Evolutionary conservation across 2,888 invertebrate genomes (phyloP), one percentile per base, ranked within the genome.

Genomic region (Trissolcus brochymenae): DNA sequence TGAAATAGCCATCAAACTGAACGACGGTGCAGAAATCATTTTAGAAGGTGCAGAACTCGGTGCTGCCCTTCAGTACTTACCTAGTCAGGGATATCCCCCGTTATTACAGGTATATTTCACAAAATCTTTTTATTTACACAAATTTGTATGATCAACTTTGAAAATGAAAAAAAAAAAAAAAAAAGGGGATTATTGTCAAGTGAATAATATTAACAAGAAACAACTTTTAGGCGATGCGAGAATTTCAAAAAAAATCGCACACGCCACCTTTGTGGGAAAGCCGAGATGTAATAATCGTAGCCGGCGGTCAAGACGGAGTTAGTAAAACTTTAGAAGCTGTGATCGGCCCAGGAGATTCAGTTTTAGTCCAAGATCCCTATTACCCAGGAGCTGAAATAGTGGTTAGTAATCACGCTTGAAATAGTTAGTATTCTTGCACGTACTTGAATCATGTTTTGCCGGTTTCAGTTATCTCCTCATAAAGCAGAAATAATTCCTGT

Each of bases 271-370:
- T 91, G 4, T 91, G 92, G 91, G 89, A 91, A 1, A 90, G 91
- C 1, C 90, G 92, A 1, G 93, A 93, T 72, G 86, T 95, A 0
- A 87, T 94, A 43, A 90, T 95, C 25, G 94, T 94, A 4, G 92
- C 92, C 80, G 96, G 95, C 2, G 93, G 94, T 21, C 95, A 95
- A 87, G 95, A 95, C 85, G 95, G 94, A 6, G 91, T 95, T 73
- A 93, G 93, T 89, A 94, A 94, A 88, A 91, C 93, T 53, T 90
- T 95, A 49, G 95, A 95, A 82, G 91, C 95, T 88, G 88, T 94
- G 66, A 86, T 95, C n/a, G 91, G 92, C 51, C 91, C 91, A 0
- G 94, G 93, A 0, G 95, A 95, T 84, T 91, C 94, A 0, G 90
- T 96, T 40, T 84, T 95, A 29, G 91, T 94, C 11, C 94, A 93